Percentiles rank a stretch among this genome's conserved stretches.
Evolutionary conservation across 2,113 vertebrate species (phyloP).

Genomic region (Anser brachyrhynchus): DNA sequence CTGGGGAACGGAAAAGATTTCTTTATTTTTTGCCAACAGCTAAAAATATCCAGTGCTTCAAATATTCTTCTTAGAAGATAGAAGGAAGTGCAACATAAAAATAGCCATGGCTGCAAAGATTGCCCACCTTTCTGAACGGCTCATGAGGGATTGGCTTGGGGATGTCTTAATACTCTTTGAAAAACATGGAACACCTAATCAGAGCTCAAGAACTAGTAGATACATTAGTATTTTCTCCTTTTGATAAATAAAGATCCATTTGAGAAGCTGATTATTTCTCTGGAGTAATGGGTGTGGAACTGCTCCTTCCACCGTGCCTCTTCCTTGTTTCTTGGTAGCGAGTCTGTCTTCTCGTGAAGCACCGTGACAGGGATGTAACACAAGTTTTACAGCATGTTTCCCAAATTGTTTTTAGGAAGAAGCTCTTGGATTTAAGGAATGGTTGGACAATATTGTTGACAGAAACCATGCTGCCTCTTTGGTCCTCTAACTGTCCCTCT

Average conservation of each 20-base stretch:
- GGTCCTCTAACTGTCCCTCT: neutral
- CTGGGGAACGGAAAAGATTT: constrained; percentile 22
- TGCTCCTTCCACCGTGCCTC: neutral
- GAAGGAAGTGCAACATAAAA: constrained; percentile 44
- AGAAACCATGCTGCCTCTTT: neutral
- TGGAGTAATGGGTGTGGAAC: neutral
- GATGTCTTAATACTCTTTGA: neutral
- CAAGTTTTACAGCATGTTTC: neutral
- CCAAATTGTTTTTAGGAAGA: neutral
- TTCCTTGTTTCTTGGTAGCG: neutral
- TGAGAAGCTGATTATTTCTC: neutral
- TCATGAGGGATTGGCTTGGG: neutral
- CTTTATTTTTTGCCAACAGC: neutral
- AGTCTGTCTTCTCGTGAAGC: neutral
- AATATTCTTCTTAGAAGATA: constrained; percentile 33
- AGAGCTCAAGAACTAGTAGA: neutral
- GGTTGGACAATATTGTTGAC: neutral
- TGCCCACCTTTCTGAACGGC: neutral
- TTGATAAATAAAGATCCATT: neutral
- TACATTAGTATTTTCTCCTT: neutral
- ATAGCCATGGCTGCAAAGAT: constrained; percentile 9
- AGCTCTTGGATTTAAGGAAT: neutral
- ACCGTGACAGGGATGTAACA: neutral
- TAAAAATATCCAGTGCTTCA: constrained; percentile 53
- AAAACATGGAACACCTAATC: neutral